Percentiles rank a stretch among this genome's conserved stretches.
Conservation (phyloP, 1,140 invertebrate species). For the Calliphora vicina region DNA sequence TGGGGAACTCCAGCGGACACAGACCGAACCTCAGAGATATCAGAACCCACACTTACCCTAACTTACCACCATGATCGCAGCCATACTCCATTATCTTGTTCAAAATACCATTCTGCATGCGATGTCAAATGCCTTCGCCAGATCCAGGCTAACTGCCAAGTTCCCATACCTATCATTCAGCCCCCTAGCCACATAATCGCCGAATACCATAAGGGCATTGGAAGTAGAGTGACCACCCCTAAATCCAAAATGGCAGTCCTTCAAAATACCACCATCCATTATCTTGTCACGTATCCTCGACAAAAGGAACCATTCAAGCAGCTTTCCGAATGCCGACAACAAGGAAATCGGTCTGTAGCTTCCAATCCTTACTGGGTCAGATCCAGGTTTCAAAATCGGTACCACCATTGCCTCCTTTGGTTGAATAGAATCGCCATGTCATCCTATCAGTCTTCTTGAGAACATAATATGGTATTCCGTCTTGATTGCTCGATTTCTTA, state of each 20-base stretch:
- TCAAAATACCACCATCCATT: background rate
- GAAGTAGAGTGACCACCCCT: background rate
- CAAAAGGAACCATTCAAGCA: background rate
- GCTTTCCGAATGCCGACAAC: background rate
- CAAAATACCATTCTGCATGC: background rate
- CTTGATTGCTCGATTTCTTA: background rate
- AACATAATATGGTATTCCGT: background rate
- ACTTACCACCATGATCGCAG: too few species aligned
- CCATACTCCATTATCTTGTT: background rate
- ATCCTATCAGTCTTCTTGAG: background rate
- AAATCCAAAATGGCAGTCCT: background rate
- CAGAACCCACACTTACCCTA: background rate
- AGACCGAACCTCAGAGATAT: background rate
- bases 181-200: background rate
- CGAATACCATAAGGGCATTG: background rate
- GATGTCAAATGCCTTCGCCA: background rate
- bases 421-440: background rate
- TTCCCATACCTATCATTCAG: background rate
- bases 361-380: background rate
- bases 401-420: background rate
- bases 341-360: background rate
- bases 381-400: background rate
- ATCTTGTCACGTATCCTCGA: background rate
- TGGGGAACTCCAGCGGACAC: background rate
- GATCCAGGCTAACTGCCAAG: background rate